Base-by-base conservation (phyloP, 2,797 vertebrate species). In the Takifugu rubripes region DNA sequence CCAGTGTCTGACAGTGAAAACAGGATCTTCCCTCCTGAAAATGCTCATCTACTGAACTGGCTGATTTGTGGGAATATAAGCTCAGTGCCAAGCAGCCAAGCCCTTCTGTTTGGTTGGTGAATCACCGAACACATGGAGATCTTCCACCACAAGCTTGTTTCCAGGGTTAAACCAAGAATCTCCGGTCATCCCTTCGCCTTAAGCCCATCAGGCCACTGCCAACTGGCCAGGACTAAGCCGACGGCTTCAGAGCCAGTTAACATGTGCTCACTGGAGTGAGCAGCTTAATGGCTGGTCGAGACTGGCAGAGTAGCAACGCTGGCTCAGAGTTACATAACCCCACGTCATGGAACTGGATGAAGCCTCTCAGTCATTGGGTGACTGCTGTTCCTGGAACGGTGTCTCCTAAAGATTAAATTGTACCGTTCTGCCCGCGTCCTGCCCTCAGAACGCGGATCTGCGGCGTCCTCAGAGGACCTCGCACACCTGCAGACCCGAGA, bases 321-420 rank as follows among this genome's bases (percentile, higher is more conserved):
- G 63, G 55, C 61, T 9, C 40, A 48, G 58, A 61, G 57, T 88
- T 89, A 84, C 72, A 54, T 84, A 89, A 88, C 56, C 3, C 62
- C 31, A 73, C 49, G 42, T 78, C 81, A 85, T 49, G 56, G 57
- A 54, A 69, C 46, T 72, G 61, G 64, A 61, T 49, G 66, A 29
- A 42, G 61, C 62, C 50, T 65, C 65, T 56, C 48, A 25, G 43
- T 64, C 54, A 63, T 73, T 74, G 69, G 65, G 48, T 64, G 33
- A 61, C 21, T n/a, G n/a, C 52, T 54, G 52, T 31, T 54, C 69
- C 52, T 68, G 46, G 67, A 56, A 43, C 59, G 0, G n/a, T 3
- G 1, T 6, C 53, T 53, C 60, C 61, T 56, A 33, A 12, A 74
- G 52, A 59, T 56, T 50, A 50, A 56, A 66, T 43, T 82, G 16